Base-by-base conservation (phyloP, 2,113 vertebrate species). In the Carlito syrichta region DNA sequence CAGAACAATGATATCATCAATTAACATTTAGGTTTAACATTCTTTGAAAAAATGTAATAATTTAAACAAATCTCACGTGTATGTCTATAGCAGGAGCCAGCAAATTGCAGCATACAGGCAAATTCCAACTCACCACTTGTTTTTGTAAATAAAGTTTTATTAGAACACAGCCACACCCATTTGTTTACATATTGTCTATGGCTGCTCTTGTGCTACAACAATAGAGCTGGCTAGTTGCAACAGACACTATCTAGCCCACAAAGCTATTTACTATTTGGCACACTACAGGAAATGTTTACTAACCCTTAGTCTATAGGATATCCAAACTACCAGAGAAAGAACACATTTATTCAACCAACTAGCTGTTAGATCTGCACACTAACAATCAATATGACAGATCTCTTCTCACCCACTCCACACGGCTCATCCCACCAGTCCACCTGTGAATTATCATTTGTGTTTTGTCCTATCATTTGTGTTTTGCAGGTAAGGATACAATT, bases 61-160 rank as follows among this genome's bases (percentile, higher is more conserved):
- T 85, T 73, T 85, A 85, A 91, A 32, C 32, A 63, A 91, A 77
- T 52, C 7, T 89, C 8, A n/a, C 52, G 77, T 79, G 22, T 11
- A 40, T 43, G 13, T 91, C 71, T 52, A 1, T 30, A 76, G 35
- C 22, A 45, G 38, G 6, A 10, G 2, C 20, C 48, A 38, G 60
- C 22, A 73, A 54, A 77, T 30, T 88, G 38, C 11, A 84, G 23
- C 12, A 35, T 19, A 38, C 19, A 52, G 23, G 48, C 23, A 78
- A 96, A 54, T 81, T 93, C 56, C 4, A 68, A 66, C 17, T 63
- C 5, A 60, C 35, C 1, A 13, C 30, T 23, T 62, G 43, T 19
- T 73, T 95, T 87, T 68, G 40, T 74, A 40, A 68, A 60, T 83
- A 77, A 92, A 50, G 66, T 89, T 95, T 58, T 94, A 82, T 58